Evolutionary conservation across 2,888 invertebrate genomes (phyloP).

Genomic region (Drosophila sordidula): DNA sequence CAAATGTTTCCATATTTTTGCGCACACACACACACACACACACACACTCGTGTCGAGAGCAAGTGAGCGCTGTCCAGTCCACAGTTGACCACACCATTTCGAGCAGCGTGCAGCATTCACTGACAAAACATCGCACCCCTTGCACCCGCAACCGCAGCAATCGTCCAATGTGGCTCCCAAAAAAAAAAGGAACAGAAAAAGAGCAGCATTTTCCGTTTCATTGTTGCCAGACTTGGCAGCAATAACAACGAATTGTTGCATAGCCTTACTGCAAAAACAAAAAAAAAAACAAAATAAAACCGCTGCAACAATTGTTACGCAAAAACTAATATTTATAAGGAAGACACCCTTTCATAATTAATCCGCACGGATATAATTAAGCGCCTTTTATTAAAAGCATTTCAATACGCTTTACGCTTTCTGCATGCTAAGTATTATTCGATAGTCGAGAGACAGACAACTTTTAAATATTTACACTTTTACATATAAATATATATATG

Average conservation of each 20-base stretch:
- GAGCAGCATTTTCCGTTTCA: conserved; percentile 78
- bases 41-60: neutral
- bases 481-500: no score
- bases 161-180: conserved; percentile 49
- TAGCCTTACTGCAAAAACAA: conserved; percentile 28
- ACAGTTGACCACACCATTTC: conserved; percentile 72
- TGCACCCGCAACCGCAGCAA: conserved; percentile 57
- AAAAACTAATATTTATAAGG: no score
- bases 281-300: no score
- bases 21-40: conserved; percentile 33
- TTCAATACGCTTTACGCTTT: no score
- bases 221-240: conserved; percentile 55
- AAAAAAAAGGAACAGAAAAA: conserved; percentile 43
- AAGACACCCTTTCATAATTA: no score
- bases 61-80: conserved; percentile 40
- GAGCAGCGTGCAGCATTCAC: conserved; percentile 63
- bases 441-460: no score
- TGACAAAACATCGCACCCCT: conserved; percentile 68
- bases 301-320: neutral
- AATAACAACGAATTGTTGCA: conserved; percentile 32
- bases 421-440: no score
- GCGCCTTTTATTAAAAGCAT: no score
- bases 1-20: conserved; percentile 84
- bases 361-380: no score
- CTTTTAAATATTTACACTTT: no score